A percentile compares a stretch with the other conserved stretches of the same genome.
Conservation (phyloP, 2,888 invertebrate species). For the Noctua fimbriata region DNA sequence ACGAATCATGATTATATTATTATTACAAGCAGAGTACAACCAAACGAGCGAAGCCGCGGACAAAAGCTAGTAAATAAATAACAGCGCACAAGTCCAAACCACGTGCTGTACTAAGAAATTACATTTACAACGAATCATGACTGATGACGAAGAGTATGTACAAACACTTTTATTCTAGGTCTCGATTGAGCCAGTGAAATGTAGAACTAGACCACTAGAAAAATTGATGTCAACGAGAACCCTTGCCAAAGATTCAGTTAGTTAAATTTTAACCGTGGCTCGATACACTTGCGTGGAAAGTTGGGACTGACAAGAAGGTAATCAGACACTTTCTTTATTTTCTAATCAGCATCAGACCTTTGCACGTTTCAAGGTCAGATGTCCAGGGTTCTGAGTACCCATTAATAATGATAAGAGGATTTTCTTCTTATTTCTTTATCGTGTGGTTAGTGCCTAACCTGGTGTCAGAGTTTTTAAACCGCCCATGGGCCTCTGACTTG, state of each 20-base stretch:
- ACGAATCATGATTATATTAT: too few relatives aligned
- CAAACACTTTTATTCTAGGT: slow-evolving; percentile 38
- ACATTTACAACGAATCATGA: background rate
- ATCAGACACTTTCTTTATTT: background rate
- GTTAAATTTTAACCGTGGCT: slow-evolving; percentile 75
- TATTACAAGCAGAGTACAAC: too few relatives aligned
- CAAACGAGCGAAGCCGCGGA: too few relatives aligned
- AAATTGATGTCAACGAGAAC: slow-evolving; percentile 69
- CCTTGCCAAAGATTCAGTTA: slow-evolving; percentile 74
- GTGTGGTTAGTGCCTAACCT: background rate
- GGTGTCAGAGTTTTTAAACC: background rate
- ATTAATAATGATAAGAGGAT: background rate
- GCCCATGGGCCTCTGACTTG: background rate
- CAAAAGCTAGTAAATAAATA: too few relatives aligned
- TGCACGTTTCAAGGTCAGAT: slow-evolving; percentile 30
- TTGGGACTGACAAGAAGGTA: slow-evolving; percentile 37
- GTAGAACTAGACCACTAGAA: slow-evolving; percentile 45
- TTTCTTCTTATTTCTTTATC: background rate
- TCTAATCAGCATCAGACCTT: background rate
- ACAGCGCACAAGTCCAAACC: too few relatives aligned
- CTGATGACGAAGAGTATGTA: background rate
- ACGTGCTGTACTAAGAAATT: background rate
- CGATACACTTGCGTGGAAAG: background rate
- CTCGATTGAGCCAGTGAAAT: slow-evolving; percentile 31
- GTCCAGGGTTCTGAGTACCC: background rate